Conservation (phyloP, 2,113 vertebrate species). For the Neoarius graeffei region DNA sequence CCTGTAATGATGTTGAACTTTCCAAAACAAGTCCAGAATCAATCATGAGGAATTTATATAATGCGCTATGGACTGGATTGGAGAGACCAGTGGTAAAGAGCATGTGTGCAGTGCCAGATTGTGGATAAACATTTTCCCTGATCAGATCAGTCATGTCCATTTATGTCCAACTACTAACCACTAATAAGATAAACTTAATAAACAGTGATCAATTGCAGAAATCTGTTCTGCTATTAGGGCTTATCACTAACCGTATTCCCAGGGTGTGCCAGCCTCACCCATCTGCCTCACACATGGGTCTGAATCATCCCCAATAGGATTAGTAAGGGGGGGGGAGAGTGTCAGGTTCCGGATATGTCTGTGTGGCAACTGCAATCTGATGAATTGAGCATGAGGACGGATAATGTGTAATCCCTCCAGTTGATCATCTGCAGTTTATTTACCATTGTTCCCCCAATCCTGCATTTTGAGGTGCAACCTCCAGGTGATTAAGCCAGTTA, state of each 20-base stretch:
- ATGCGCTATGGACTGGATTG: background rate
- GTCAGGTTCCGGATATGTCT: constrained; percentile 22
- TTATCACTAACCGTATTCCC: constrained; percentile 56
- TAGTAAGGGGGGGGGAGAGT: constrained; percentile 51
- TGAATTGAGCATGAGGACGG: constrained; percentile 18
- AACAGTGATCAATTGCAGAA: constrained; percentile 58
- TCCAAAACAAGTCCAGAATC: background rate
- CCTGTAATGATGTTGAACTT: background rate
- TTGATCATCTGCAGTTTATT: constrained; percentile 58
- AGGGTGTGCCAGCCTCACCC: constrained; percentile 61
- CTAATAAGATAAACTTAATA: constrained; percentile 73
- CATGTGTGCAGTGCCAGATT: constrained; percentile 16
- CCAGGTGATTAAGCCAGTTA: constrained; percentile 59
- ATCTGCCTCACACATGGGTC: constrained; percentile 64
- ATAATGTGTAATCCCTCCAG: constrained; percentile 57
- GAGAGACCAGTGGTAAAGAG: background rate
- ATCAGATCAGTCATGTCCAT: constrained; percentile 62
- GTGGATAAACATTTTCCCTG: background rate
- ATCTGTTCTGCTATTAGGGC: constrained; percentile 49
- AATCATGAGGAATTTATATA: background rate
- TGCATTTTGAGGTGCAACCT: constrained; percentile 67
- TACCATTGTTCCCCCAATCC: constrained; percentile 62
- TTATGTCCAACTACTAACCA: constrained; percentile 68
- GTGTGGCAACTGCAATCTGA: constrained; percentile 17
- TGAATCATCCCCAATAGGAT: constrained; percentile 59